These are phyloP conservation scores for Eulemur rubriventer DNA, from an alignment of 2,797 vertebrate species.

Conservation along the genomic window DNA sequence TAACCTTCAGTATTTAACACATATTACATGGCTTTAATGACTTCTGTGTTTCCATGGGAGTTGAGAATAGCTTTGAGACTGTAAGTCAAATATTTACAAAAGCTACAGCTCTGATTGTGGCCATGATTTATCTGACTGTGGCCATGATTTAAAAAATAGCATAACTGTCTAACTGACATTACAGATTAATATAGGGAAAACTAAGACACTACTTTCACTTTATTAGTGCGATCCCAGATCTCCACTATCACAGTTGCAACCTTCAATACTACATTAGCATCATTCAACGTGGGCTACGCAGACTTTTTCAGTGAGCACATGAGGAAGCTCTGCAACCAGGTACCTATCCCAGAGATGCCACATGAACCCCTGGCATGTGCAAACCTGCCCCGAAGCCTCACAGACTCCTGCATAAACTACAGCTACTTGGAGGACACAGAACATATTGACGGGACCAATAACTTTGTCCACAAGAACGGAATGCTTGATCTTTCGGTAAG, in stretches of 20 bases:
- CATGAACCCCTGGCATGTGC: constrained; percentile 95
- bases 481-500: constrained; percentile 98
- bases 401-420: constrained; percentile 99
- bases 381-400: constrained; percentile 97
- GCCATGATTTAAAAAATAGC: neutral
- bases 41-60: neutral
- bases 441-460: constrained; percentile 97
- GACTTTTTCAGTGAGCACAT: constrained; percentile 99
- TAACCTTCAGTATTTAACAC: neutral
- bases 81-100: neutral
- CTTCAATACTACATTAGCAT: constrained; percentile 98
- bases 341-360: constrained; percentile 93
- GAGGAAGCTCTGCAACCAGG: constrained; percentile 97
- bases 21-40: neutral
- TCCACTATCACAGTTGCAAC: constrained; percentile 99
- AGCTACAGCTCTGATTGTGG: neutral
- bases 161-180: neutral
- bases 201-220: constrained; percentile 57
- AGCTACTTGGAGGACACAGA: constrained; percentile 96
- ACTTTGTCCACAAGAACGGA: constrained; percentile 98
- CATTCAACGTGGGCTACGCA: constrained; percentile 98
- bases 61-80: neutral
- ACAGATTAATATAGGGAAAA: neutral
- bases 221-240: constrained; percentile 96
- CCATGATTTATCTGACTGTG: neutral